Evolutionary conservation across 2,888 invertebrate genomes (phyloP), one percentile per base, ranked within the genome.

Genomic region (Cryptocephalus primarius): DNA sequence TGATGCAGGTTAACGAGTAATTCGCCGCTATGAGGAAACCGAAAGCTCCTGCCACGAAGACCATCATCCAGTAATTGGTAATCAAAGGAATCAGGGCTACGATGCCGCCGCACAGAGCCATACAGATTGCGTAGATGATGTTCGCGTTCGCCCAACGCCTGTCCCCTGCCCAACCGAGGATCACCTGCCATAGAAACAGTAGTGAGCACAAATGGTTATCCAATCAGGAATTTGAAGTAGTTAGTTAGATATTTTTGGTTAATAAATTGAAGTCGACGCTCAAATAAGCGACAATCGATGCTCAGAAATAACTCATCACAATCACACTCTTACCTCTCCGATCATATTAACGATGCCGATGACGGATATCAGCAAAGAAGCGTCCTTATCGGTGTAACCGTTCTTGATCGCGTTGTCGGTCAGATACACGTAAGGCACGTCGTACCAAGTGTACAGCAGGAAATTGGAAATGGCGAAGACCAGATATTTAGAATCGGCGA

Each of bases 21-120:
- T 93, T 93, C 48, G 91, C 92, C 31, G 91, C 89, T 59, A 93
- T 89, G 69, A 87, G 85, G 54, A 91, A 81, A 1, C 93, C 93
- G 72, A 90, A 94, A 32, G 82, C 77, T n/a, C 85, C 88, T 22
- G 85, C 75, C 0, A 82, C 73, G 0, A 77, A 66, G 46, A 80
- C 80, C 39, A 88, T 71, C 6, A 74, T 70, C 44, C 69, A 64
- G 69, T 84, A 86, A 52, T 67, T 66, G 38, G 58, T 60, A 13
- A 73, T 59, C 36, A 85, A 63, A 1, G 88, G 88, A 66, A 88
- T 78, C 8, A 82, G 49, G 8, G 77, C 71, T 1, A 83, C 82
- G 8, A 81, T 79, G 1, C 73, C 70, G 1, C 87, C 88, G 63
- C 86, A 86, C 1, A 80, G 65, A 32, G 77, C 72, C 80, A 90